Conservation (phyloP, 2,888 invertebrate species). For the Euplexia lucipara region DNA sequence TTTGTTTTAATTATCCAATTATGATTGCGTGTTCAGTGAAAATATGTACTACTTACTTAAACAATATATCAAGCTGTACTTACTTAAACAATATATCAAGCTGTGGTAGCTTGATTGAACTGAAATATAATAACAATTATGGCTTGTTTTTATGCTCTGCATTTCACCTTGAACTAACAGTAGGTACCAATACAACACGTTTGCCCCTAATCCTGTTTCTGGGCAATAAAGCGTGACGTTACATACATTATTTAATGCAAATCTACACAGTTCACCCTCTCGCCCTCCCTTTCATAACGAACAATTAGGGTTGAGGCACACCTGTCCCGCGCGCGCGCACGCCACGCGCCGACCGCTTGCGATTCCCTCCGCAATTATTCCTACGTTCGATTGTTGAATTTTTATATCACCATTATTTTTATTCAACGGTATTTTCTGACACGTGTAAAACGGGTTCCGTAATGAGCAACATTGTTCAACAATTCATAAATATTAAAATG, state of each 20-base stretch:
- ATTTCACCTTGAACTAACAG: constrained; percentile 41
- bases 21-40: too few species aligned
- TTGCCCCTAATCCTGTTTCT: constrained; percentile 17
- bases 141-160: background rate
- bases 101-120: background rate
- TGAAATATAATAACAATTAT: background rate
- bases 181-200: constrained; percentile 39
- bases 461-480: constrained; percentile 53
- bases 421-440: constrained; percentile 61
- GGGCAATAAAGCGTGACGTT: constrained; percentile 42
- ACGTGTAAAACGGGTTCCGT: constrained; percentile 54
- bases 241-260: constrained; percentile 57
- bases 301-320: constrained; percentile 68
- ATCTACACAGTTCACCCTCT: constrained; percentile 60
- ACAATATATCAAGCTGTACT: too few species aligned
- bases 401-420: constrained; percentile 64
- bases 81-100: background rate
- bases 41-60: too few species aligned
- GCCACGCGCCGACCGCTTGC: constrained; percentile 72
- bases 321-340: constrained; percentile 71
- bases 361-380: constrained; percentile 68
- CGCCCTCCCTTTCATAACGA: constrained; percentile 64
- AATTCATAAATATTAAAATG: constrained; percentile 41
- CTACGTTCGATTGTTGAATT: constrained; percentile 59
- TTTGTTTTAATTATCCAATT: too few species aligned